phyloP scores from a whole-genome alignment of 1,140 invertebrate species.

The Trypoxylus dichotomus region DNA sequence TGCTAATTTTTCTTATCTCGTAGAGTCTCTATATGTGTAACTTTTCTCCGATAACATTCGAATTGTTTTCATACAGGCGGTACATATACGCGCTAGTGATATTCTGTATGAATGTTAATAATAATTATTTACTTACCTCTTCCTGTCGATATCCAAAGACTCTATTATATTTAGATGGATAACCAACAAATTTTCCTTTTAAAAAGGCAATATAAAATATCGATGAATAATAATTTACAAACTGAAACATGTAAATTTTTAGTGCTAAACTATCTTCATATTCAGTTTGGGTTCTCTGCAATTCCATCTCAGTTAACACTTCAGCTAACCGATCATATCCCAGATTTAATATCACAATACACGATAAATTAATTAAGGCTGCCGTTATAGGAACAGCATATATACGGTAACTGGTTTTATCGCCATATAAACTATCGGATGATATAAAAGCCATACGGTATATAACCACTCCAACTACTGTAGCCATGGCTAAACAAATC shows the following conservation, averaged over 20 bases:
- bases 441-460: conserved; percentile 70
- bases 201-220: conserved; percentile 87
- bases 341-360: conserved; percentile 58
- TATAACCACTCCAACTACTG: conserved; percentile 75
- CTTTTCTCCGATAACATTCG: too few species aligned
- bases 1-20: too few species aligned
- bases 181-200: conserved; percentile 79
- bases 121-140: conserved; percentile 57
- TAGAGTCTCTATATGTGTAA: too few species aligned
- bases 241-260: conserved; percentile 87
- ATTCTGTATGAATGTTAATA: too few species aligned
- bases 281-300: conserved; percentile 81
- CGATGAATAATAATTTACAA: conserved; percentile 85
- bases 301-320: conserved; percentile 73
- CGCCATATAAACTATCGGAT: conserved; percentile 62
- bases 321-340: conserved; percentile 58
- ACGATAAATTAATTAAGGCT: conserved; percentile 72
- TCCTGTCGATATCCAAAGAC: conserved; percentile 72
- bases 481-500: conserved; percentile 72
- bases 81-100: too few species aligned
- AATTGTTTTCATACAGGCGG: too few species aligned
- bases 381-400: conserved; percentile 67
- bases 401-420: conserved; percentile 61
- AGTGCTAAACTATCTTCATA: conserved; percentile 83
- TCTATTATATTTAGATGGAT: conserved; percentile 73